Base-by-base conservation (phyloP, 2,888 invertebrate genomes). In the Macrosiphum euphorbiae region DNA sequence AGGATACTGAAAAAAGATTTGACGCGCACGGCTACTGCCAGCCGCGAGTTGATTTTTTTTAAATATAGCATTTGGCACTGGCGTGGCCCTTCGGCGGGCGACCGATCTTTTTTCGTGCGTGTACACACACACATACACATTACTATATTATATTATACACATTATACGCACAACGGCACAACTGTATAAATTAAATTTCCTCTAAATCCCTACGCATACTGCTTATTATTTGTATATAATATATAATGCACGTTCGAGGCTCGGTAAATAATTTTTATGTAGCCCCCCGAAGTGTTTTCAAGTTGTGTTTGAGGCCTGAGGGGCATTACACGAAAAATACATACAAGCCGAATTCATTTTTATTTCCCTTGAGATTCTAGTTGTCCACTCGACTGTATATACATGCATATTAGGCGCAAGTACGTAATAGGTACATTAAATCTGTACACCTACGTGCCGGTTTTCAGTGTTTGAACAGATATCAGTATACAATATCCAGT, bases 21-120 rank as follows among this genome's bases (percentile, higher is more conserved):
- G 26, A 94, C 90, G 93, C 93, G 85, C 41, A 86, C 90, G 58
- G 28, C 41, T 52, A 50, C 26, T 41, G 90, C 90, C 41, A 55
- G 78, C 93, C 61, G 24, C 35, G 90, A 90, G 89, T 86, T 50
- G 47, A 90, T 41, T 90, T 58, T 93, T 88, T 93, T 86, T 94
- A 94, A 94, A 94, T 94, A 94, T 94, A 94, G 90, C 93, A 94
- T 86, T 94, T 94, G 93, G 93, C 93, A 94, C 93, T 35, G 85
- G 61, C 58, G 90, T 35, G 85, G 85, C 89, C 90, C 90, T 90
- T 94, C 90, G 47, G 55, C 93, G 85, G 58, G 61, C 50, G 84
- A 52, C 90, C 89, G 61, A 84, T 92, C 92, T 92, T 88, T 86
- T 92, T 88, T 92, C 61, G 67, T 89, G 50, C 58, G n/a, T 13